Evolutionary conservation across 2,113 vertebrate species (phyloP), one percentile per base, ranked within the genome.

Genomic region (Pedionomus torquatus): DNA sequence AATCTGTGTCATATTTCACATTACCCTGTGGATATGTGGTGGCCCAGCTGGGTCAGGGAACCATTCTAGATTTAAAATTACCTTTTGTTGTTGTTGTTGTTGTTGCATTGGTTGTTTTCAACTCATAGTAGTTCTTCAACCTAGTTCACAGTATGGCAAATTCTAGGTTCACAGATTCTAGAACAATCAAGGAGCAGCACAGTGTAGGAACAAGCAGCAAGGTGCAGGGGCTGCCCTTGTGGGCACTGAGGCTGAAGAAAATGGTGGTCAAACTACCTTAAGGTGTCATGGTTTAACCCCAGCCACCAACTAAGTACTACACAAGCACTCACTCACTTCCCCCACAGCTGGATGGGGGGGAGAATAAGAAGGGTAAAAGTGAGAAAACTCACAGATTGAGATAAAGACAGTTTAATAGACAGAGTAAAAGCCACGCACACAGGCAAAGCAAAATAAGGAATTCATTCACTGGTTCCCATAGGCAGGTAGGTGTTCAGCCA

Each of bases 161-260:
- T n/a, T n/a, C n/a, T n/a, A n/a, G n/a, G n/a, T n/a, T n/a, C 19
- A 33, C 25, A 2, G 20, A 2, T 13, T 63, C 25, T 63, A 44
- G 52, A 43, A n/a, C 41, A 44, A 31, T 5, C 41, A 26, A 12
- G 55, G 3, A 12, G 8, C 12, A 31, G 8, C 15, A 35, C 24
- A 31, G 20, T 13, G 15, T 33, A 49, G 41, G 57, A 83, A 57
- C 31, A 41, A 68, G 68, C 52, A 79, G 83, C 57, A 68, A 33
- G 9, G 28, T 13, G 43, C 4, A 0, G 39, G 48, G 58, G 17
- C 63, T 80, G 63, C 49, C 52, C 58, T 21, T 2, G 0, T 35
- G 61, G 68, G 25, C 63, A 28, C 31, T 33, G 35, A 79, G 43
- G 61, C 44, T 51, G 70, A 58, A 70, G 46, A 46, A 74, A 55